Evolutionary conservation across 2,888 invertebrate genomes (phyloP), one percentile per base, ranked within the genome.

Genomic region (Oxycera nigricornis): DNA sequence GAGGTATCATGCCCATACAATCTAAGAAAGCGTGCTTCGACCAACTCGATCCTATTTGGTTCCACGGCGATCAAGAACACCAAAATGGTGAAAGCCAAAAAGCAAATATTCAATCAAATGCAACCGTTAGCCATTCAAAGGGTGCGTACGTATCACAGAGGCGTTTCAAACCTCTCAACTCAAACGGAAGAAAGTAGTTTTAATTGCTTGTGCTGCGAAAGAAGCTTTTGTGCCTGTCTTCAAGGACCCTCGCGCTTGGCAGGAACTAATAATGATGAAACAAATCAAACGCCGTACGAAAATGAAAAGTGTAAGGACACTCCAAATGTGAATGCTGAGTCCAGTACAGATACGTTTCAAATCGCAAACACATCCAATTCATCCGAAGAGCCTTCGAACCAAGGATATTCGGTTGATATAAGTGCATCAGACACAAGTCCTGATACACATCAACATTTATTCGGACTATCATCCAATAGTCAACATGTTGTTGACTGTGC

Each of bases 191-290:
- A 28, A 17, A 59, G 28, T 20, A 59, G 59, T 59, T 59, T 28
- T n/a, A 28, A 59, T 59, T 59, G 59, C 20, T 28, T 59, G 30
- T 59, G 30, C n/a, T 59, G 59, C n/a, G 28, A 59, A 28, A 26
- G 59, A n/a, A 59, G n/a, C 20, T 28, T 30, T 14, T 59, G 28
- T 7, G 2, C 30, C 14, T 59, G 59, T 30, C n/a, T 59, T n/a
- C 59, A 28, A 20, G 59, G 59, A 3, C 30, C 59, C 14, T 59
- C 59, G 28, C 11, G 59, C n/a, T n/a, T n/a, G n/a, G 0, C 17
- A 14, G 17, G 4, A 9, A n/a, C 17, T 7, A 50, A 28, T 11
- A 6, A 59, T n/a, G n/a, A 11, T n/a, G 30, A 59, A 14, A 30
- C 26, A n/a, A 26, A 30, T 59, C 24, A 30, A 28, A 59, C 28